A percentile compares a stretch with the other conserved stretches of the same genome.
Evolutionary conservation across 2,888 invertebrate species (phyloP).

Genomic region (Mimumesa dahlbomi): DNA sequence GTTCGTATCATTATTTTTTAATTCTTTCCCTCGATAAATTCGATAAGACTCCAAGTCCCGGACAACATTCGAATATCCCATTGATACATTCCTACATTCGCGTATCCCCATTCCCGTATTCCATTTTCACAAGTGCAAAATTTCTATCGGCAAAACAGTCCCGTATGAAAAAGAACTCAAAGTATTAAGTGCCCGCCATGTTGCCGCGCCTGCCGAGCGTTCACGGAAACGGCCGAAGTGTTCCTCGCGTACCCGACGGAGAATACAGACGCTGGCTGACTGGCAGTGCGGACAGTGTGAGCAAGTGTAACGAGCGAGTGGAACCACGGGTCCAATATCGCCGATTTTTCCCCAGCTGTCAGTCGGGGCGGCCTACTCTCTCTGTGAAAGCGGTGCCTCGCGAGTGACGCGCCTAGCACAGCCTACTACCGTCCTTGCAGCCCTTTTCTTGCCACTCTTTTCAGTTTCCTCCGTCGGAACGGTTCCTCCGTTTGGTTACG

Average conservation of each 20-base stretch:
- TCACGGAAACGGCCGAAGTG: conserved; percentile 42
- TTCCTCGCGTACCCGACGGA: conserved; percentile 18
- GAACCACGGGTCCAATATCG: conserved; percentile 59
- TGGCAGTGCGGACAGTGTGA: conserved; percentile 63
- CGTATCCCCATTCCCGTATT: no score
- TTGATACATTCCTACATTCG: no score
- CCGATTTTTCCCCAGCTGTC: conserved; percentile 62
- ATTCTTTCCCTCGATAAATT: no score
- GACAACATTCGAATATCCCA: no score
- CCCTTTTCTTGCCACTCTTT: conserved; percentile 9
- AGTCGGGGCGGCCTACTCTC: conserved; percentile 29
- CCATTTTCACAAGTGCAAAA: no score
- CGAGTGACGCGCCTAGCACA: conserved; percentile 46
- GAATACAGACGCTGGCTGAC: conserved; percentile 62
- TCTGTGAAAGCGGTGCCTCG: conserved; percentile 53
- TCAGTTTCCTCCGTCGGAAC: neutral
- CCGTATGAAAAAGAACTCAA: neutral
- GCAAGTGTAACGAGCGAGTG: conserved; percentile 67
- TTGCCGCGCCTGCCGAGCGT: conserved; percentile 23
- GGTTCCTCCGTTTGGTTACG: conserved; percentile 10
- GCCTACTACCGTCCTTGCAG: conserved; percentile 14
- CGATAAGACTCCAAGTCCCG: no score
- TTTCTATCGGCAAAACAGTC: no score
- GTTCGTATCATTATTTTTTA: no score
- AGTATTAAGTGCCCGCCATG: conserved; percentile 14